These are phyloP conservation scores for Ischnura elegans DNA, from an alignment of 2,888 invertebrate genomes.

Conservation along the genomic window DNA sequence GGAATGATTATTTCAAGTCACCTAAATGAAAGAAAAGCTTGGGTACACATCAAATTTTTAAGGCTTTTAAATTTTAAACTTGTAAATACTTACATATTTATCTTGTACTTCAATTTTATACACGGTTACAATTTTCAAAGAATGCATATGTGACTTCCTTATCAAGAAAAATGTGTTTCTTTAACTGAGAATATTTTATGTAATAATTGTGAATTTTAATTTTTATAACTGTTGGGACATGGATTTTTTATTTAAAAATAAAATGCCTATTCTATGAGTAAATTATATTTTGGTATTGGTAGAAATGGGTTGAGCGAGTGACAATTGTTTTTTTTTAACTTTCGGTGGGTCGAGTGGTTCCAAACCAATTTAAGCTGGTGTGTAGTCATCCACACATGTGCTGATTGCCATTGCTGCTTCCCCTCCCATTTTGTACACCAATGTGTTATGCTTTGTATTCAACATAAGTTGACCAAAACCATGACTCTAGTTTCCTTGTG, in stretches of 20 bases:
- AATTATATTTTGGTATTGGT: neutral
- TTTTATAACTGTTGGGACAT: neutral
- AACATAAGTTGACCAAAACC: too few species aligned
- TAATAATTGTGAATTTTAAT: neutral
- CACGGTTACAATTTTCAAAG: too few species aligned
- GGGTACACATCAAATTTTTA: neutral
- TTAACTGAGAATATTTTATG: neutral
- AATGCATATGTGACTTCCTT: neutral
- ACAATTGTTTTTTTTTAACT: too few species aligned
- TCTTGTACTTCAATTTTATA: neutral
- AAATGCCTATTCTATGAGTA: neutral
- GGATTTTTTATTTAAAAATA: neutral
- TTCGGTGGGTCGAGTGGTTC: too few species aligned
- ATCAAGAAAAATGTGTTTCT: neutral
- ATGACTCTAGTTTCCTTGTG: too few species aligned
- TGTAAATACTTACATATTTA: neutral
- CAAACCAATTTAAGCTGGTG: too few species aligned
- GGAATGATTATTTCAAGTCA: conserved; percentile 78
- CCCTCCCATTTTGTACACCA: too few species aligned
- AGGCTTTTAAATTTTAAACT: neutral
- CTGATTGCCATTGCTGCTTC: too few species aligned
- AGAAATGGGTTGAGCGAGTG: too few species aligned
- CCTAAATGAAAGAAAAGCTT: neutral
- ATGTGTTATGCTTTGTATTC: too few species aligned
- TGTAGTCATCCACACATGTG: too few species aligned